Evolutionary conservation across 92 coral and sea anemone genomes (phyloP).

Genomic region (Montipora capitata): DNA sequence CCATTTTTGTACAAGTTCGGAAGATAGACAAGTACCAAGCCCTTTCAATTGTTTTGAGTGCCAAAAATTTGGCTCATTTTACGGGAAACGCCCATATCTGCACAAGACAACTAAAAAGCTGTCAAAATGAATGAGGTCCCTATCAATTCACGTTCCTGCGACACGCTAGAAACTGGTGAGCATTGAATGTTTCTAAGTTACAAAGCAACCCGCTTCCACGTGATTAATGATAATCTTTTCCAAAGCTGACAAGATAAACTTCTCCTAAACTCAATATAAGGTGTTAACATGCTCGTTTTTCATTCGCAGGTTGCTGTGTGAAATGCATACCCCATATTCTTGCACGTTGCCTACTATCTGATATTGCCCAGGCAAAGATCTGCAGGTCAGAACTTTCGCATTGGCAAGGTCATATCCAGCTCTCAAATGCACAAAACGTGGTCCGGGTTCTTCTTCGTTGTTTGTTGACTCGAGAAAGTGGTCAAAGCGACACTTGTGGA

Average conservation of each 20-base stretch:
- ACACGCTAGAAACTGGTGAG: not conserved
- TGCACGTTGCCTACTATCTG: not conserved
- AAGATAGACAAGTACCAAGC: not conserved
- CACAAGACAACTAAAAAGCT: not conserved
- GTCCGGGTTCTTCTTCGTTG: not conserved
- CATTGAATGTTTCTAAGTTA: not conserved
- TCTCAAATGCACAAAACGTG: not conserved
- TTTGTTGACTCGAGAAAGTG: not conserved
- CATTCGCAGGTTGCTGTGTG: not conserved
- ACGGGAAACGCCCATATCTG: not conserved
- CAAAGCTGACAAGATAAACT: conserved; percentile 27
- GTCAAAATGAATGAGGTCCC: not conserved
- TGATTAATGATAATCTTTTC: conserved; percentile 49
- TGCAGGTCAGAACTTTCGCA: not conserved
- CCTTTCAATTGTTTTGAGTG: not conserved
- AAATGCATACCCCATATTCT: not conserved
- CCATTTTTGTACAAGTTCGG: not conserved
- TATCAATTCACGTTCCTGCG: not conserved
- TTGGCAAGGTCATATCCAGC: not conserved
- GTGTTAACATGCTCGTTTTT: conserved; percentile 8
- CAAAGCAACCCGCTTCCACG: conserved; percentile 24
- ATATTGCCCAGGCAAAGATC: not conserved
- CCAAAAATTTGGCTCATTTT: not conserved
- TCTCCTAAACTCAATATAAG: not conserved
- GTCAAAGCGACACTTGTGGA: not conserved